Conservation (phyloP, 2,113 vertebrate genomes). For the Poeciliopsis retropinna region DNA sequence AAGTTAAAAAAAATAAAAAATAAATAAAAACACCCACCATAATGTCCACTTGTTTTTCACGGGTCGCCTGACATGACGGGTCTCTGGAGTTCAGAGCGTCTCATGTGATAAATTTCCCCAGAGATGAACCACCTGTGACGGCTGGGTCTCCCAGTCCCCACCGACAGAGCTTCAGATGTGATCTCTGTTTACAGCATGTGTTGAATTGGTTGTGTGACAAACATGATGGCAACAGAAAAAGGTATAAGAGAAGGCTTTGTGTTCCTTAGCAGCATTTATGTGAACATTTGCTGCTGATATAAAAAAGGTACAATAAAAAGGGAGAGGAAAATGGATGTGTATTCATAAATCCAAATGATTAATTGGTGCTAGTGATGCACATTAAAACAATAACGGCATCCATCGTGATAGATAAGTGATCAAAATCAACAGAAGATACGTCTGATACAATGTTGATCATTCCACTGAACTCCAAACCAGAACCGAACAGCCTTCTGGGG, state of each 20-base stretch:
- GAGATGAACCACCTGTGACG: constrained; percentile 55
- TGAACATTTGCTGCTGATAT: too few species aligned
- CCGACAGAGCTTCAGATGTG: background rate
- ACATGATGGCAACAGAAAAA: background rate
- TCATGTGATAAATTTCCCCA: constrained; percentile 42
- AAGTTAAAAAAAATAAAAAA: constrained; percentile 23
- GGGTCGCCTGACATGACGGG: constrained; percentile 29
- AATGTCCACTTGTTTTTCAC: constrained; percentile 78
- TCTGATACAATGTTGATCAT: too few species aligned
- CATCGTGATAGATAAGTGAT: too few species aligned
- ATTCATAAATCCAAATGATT: too few species aligned
- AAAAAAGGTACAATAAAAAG: too few species aligned
- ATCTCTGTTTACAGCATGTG: constrained; percentile 43
- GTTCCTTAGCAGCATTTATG: too few species aligned
- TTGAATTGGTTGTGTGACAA: background rate
- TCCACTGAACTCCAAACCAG: too few species aligned
- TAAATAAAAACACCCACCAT: constrained; percentile 34
- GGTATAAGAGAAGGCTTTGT: background rate
- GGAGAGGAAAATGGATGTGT: too few species aligned
- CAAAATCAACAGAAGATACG: too few species aligned
- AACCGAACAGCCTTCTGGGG: too few species aligned
- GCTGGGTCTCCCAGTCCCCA: constrained; percentile 27
- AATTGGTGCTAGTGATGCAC: too few species aligned
- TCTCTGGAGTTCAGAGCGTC: constrained; percentile 59
- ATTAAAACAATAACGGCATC: too few species aligned